Evolutionary conservation across 2,888 invertebrate species (phyloP).

Genomic region (Dolichomitus sp.): DNA sequence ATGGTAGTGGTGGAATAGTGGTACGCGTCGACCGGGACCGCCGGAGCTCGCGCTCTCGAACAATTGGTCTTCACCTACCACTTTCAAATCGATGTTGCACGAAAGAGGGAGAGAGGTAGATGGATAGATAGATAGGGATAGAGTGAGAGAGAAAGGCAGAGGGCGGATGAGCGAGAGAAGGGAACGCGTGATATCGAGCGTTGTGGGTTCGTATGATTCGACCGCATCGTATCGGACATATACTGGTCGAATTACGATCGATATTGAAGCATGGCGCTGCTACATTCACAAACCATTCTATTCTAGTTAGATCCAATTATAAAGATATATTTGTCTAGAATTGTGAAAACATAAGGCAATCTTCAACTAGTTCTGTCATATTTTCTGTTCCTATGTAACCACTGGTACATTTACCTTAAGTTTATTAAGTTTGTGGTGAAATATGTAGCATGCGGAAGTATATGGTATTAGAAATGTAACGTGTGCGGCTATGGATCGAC

Average conservation of each 20-base stretch:
- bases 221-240: conserved; percentile 43
- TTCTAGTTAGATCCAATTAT: conserved; percentile 23
- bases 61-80: conserved; percentile 67
- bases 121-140: background rate
- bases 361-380: no score
- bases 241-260: conserved; percentile 53
- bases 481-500: no score
- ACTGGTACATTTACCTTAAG: no score
- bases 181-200: conserved; percentile 38
- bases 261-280: conserved; percentile 38
- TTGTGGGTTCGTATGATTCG: conserved; percentile 37
- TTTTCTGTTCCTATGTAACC: no score
- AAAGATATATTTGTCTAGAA: background rate
- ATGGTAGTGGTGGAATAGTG: conserved; percentile 28
- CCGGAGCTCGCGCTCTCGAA: conserved; percentile 59
- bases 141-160: conserved; percentile 2
- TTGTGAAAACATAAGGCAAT: no score
- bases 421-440: no score
- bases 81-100: conserved; percentile 55
- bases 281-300: conserved; percentile 8
- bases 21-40: conserved; percentile 42
- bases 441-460: no score
- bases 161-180: background rate
- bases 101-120: conserved; percentile 21
- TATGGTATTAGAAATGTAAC: no score